These are phyloP conservation scores for Amyelois transitella DNA, from an alignment of 1,140 invertebrate species.

Conservation along the genomic window DNA sequence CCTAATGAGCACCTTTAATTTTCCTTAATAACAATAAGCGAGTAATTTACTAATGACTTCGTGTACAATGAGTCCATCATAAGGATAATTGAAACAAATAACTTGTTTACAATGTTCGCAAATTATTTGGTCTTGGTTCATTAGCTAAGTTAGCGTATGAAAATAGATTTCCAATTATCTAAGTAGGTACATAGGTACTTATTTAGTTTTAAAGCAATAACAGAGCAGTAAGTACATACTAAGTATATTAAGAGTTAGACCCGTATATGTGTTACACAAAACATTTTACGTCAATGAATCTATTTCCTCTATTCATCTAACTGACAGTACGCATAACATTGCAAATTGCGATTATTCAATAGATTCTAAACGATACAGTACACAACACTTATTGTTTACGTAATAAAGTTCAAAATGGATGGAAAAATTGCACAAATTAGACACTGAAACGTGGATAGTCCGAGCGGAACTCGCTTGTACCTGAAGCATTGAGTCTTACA, in stretches of 20 bases:
- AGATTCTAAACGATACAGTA: background rate
- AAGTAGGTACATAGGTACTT: background rate
- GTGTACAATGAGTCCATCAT: background rate
- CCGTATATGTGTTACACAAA: background rate
- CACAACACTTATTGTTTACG: background rate
- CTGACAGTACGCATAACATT: background rate
- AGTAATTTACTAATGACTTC: background rate
- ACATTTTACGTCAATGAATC: background rate
- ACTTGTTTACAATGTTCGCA: background rate
- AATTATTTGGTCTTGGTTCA: background rate
- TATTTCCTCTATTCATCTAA: background rate
- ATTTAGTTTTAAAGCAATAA: too few species aligned
- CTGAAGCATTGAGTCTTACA: background rate
- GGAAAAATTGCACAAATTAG: background rate
- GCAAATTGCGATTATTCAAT: background rate
- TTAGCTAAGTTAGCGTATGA: background rate
- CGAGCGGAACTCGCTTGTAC: background rate
- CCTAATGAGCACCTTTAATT: background rate
- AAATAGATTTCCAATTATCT: background rate
- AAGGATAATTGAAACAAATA: background rate
- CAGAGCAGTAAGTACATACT: too few species aligned
- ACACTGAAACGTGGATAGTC: conserved; percentile 1
- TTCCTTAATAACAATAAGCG: background rate
- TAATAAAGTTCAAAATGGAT: background rate
- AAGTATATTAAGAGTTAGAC: too few species aligned